phyloP scores from a whole-genome alignment of 2,113 vertebrate species.

The Onychostoma macrolepis region DNA sequence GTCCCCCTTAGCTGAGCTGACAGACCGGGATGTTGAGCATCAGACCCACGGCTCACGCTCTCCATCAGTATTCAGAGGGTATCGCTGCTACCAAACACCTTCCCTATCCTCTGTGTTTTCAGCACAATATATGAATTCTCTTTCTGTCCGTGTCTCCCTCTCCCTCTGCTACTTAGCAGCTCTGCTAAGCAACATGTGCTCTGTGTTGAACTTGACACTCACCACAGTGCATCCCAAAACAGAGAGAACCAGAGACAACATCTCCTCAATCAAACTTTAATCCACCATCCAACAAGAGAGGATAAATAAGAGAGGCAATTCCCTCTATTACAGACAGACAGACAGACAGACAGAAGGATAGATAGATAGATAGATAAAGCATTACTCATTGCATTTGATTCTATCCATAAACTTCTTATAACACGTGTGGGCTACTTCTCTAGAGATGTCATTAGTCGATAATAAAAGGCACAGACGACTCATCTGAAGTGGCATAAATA shows the following conservation, averaged over 20 bases:
- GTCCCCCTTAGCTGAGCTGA: slow-evolving; percentile 11
- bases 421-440: too few species aligned
- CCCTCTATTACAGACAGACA: neutral
- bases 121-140: slow-evolving; percentile 17
- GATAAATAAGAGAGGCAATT: neutral
- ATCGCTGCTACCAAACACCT: slow-evolving; percentile 27
- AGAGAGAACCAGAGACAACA: neutral
- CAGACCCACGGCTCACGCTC: slow-evolving; percentile 7
- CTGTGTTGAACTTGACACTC: neutral
- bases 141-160: neutral
- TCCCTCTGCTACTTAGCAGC: neutral
- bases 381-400: too few species aligned
- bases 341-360: neutral
- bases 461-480: too few species aligned
- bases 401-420: too few species aligned
- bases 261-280: neutral
- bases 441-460: too few species aligned
- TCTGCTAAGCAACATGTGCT: slow-evolving; percentile 13
- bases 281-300: neutral
- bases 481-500: too few species aligned
- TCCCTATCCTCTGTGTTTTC: neutral
- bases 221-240: neutral
- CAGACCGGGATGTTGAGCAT: slow-evolving; percentile 5
- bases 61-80: slow-evolving; percentile 38
- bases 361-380: neutral